A percentile compares a stretch with the other conserved stretches of the same genome.
These are phyloP conservation scores for Nudaria mundana DNA, from an alignment of 2,888 invertebrate species.

Conservation along the genomic window DNA sequence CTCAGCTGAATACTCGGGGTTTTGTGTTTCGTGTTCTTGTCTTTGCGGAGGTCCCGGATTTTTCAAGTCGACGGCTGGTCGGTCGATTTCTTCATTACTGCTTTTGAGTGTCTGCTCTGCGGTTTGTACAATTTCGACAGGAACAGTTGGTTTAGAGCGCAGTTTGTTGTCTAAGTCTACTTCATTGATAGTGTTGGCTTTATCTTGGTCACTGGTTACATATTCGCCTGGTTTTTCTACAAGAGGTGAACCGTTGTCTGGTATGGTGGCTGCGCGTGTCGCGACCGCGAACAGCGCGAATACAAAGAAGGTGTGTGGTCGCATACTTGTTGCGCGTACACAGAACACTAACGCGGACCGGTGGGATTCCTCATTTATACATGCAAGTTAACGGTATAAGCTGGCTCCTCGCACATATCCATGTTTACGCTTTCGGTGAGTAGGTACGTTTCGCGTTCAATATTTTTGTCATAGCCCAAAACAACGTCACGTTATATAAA, in stretches of 20 bases:
- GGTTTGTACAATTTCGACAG: constrained; percentile 52
- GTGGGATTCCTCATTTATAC: constrained; percentile 62
- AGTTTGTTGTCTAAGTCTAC: constrained; percentile 50
- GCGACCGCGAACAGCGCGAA: constrained; percentile 50
- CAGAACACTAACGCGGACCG: constrained; percentile 49
- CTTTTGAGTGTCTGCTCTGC: constrained; percentile 35
- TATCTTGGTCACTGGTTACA: constrained; percentile 40
- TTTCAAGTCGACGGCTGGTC: constrained; percentile 53
- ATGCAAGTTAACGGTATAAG: constrained; percentile 61
- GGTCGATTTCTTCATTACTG: constrained; percentile 41
- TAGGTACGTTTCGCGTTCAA: constrained; percentile 48
- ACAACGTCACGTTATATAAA: no score
- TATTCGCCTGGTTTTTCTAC: constrained; percentile 37
- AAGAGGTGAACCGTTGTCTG: constrained; percentile 14
- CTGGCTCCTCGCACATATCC: constrained; percentile 36
- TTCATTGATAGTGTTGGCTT: constrained; percentile 47
- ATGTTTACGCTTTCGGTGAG: constrained; percentile 52
- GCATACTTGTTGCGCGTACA: constrained; percentile 61
- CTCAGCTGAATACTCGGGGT: constrained; percentile 51
- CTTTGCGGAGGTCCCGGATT: constrained; percentile 67
- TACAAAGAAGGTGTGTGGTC: constrained; percentile 55
- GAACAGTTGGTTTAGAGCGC: constrained; percentile 44
- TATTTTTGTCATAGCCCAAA: constrained; percentile 64
- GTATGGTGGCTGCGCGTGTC: constrained; percentile 57
- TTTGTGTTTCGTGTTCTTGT: constrained; percentile 70